Evolutionary conservation across 2,888 invertebrate species (phyloP).

Genomic region (Linnaemya tessellans): DNA sequence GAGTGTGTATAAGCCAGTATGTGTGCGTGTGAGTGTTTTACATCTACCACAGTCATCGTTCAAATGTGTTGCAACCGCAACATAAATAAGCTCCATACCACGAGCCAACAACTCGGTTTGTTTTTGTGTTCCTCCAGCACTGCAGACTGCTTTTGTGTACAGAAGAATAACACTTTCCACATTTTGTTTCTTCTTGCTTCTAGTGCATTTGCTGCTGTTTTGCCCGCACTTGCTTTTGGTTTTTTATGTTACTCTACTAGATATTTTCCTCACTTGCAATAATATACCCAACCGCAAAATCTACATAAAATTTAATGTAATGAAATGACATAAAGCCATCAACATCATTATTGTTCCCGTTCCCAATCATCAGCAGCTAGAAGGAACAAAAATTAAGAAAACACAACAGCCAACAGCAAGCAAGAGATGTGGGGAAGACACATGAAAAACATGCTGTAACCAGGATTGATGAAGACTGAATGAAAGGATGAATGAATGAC

Average conservation of each 20-base stretch:
- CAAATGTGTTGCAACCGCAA: constrained; percentile 71
- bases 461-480: constrained; percentile 39
- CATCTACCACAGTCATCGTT: constrained; percentile 66
- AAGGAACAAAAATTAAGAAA: constrained; percentile 16
- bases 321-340: constrained; percentile 71
- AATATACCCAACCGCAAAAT: constrained; percentile 64
- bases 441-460: constrained; percentile 18
- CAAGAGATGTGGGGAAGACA: background rate
- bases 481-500: constrained; percentile 36
- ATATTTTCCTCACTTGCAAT: constrained; percentile 58
- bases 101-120: constrained; percentile 59
- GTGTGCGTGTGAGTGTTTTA: background rate
- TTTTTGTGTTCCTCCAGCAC: constrained; percentile 26
- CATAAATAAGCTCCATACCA: constrained; percentile 71
- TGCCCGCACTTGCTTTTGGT: constrained; percentile 6
- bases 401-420: constrained; percentile 6
- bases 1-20: background rate
- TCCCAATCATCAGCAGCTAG: constrained; percentile 44
- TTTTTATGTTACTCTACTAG: background rate
- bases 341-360: constrained; percentile 61
- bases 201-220: constrained; percentile 8
- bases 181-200: too few relatives aligned
- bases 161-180: background rate
- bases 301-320: constrained; percentile 71
- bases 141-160: background rate